Conservation (phyloP, 2,888 invertebrate genomes). For the Beris chalybata region DNA sequence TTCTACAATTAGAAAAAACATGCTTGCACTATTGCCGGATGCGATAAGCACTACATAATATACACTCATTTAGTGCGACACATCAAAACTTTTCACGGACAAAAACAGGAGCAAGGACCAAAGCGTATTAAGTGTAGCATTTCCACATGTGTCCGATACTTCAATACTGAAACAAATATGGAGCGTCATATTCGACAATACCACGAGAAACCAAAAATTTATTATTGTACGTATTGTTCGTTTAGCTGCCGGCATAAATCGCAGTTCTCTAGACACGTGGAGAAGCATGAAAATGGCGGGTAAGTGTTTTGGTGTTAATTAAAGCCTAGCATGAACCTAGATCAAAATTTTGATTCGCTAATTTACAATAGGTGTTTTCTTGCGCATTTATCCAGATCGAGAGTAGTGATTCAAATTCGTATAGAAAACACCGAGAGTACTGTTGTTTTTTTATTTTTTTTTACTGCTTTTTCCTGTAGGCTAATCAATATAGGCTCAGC, state of each 20-base stretch:
- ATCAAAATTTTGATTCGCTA: too few species aligned
- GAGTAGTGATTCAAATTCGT: too few species aligned
- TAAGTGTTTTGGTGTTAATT: not conserved
- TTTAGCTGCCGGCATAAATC: not conserved
- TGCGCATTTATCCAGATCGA: too few species aligned
- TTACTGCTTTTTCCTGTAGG: too few species aligned
- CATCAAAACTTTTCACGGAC: conserved; percentile 57
- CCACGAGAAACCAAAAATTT: conserved; percentile 1
- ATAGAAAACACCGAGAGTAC: too few species aligned
- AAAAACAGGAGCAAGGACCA: conserved; percentile 31
- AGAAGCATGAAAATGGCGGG: not conserved
- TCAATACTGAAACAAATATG: conserved; percentile 16
- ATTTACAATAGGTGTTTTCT: too few species aligned
- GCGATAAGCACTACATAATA: conserved; percentile 64
- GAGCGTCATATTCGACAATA: conserved; percentile 9
- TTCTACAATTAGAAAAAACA: conserved; percentile 58
- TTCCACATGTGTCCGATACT: conserved; percentile 4
- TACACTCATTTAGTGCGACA: conserved; percentile 66
- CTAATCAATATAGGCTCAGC: too few species aligned
- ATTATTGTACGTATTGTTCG: conserved; percentile 9
- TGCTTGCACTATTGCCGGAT: conserved; percentile 61
- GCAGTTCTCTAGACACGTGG: not conserved
- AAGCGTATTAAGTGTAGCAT: conserved; percentile 11
- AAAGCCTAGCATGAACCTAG: too few species aligned
- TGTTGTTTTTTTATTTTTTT: too few species aligned